phyloP scores from a whole-genome alignment of 1,140 invertebrate genomes.

The Planococcus citri region DNA sequence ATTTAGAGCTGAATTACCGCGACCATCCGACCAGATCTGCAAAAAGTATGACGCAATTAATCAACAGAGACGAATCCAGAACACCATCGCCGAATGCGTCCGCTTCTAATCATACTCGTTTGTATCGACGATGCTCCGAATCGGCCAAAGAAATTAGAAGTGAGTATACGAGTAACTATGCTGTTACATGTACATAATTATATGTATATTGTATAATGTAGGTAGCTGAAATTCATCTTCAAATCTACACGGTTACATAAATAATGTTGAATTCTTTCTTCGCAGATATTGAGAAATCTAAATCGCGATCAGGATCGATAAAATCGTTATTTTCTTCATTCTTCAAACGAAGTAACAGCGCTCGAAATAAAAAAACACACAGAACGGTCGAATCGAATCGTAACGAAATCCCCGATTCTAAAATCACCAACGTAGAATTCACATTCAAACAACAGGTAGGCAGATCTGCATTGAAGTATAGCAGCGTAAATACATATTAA shows the following conservation, averaged over 20 bases:
- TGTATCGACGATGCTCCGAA: conserved; percentile 9
- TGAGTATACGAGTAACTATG: background rate
- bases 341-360: conserved; percentile 27
- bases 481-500: too few relatives aligned
- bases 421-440: conserved; percentile 28
- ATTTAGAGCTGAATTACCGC: background rate
- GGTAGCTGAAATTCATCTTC: too few relatives aligned
- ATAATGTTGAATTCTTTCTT: conserved; percentile 5
- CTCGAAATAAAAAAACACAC: conserved; percentile 24
- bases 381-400: conserved; percentile 21
- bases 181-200: too few relatives aligned
- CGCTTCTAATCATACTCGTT: background rate
- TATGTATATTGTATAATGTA: too few relatives aligned
- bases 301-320: conserved; percentile 22
- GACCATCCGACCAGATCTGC: conserved; percentile 12
- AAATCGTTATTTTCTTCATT: conserved; percentile 28
- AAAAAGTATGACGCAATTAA: conserved; percentile 22
- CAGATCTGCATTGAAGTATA: background rate
- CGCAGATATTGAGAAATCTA: conserved; percentile 22
- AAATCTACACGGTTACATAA: too few relatives aligned
- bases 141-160: conserved; percentile 12
- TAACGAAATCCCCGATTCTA: conserved; percentile 26
- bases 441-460: conserved; percentile 28
- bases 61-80: conserved; percentile 25
- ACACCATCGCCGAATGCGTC: conserved; percentile 26